Evolutionary conservation across 1,140 invertebrate species (phyloP), one percentile per base, ranked within the genome.

Genomic region (Procambarus virginalis): DNA sequence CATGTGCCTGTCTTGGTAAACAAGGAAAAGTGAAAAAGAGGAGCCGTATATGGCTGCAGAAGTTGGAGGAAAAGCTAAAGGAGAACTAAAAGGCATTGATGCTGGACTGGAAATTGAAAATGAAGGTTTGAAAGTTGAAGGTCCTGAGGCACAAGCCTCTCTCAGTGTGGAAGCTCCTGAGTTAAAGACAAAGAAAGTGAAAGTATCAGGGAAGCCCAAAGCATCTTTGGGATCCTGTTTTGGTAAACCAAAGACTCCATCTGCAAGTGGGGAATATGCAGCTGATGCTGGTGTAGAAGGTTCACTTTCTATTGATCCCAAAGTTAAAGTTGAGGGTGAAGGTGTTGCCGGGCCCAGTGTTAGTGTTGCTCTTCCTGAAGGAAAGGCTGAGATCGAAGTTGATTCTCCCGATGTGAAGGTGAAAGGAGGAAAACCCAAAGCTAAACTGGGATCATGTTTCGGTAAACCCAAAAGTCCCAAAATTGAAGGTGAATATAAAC

Each of bases 1-100:
- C 82, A 84, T 84, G 81, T 84, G 82, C 89, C 17, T 90, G 89
- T 79, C 73, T 90, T 14, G 89, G 82, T 64, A 84, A 84, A 78
- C 55, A 76, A 75, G 68, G 73, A 22, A 86, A 91, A 86, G 58
- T 48, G 34, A 81, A 81, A 81, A 49, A 70, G 34, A 86, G 22
- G 84, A 86, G 49, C 84, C 84, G 51, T 83, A 91, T 64, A 75
- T 86, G 45, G 49, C 84, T 22, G 68, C 60, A 17, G 64, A 60
- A 17, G 55, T 49, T 51, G 83, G 70, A 80, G 77, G 75, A 34
- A 84, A 90, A 45, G 73, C 70, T 46, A 58, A 45, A 46, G 76
- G 68, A 76, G 73, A 90, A 60, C 17, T 76, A 17, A 58, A 76
- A 64, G 81, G 58, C 46, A n/a, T 84, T 77, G 81, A 70, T 73